Evolutionary conservation across 2,113 vertebrate species (phyloP).

Genomic region (Hiodon alosoides): DNA sequence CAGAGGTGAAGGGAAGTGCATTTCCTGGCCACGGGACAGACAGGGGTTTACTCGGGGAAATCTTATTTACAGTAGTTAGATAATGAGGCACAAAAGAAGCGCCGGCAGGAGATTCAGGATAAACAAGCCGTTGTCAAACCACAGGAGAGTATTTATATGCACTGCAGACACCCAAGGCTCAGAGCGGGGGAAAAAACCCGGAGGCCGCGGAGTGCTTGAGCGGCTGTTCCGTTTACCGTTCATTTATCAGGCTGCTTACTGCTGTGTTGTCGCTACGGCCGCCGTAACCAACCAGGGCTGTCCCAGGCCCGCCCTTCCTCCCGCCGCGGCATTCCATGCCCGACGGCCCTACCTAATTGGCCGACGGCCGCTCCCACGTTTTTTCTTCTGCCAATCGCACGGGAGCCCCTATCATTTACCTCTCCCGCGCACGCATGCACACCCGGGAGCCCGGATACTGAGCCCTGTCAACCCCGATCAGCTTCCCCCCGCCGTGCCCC

Average conservation of each 20-base stretch:
- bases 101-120: neutral
- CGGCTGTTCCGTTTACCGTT: neutral
- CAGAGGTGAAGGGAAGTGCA: neutral
- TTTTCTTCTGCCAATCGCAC: neutral
- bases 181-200: neutral
- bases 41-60: neutral
- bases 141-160: conserved; percentile 5
- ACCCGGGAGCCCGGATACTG: too few relatives aligned
- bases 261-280: neutral
- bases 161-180: neutral
- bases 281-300: neutral
- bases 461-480: too few relatives aligned
- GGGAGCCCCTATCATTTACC: neutral
- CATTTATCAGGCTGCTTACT: conserved; percentile 13
- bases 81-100: neutral
- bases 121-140: conserved; percentile 8
- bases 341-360: neutral
- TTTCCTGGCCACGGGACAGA: neutral
- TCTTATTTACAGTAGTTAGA: neutral
- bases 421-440: neutral
- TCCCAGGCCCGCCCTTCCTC: neutral
- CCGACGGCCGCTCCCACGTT: neutral
- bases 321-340: neutral
- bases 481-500: too few relatives aligned
- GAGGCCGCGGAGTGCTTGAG: neutral